phyloP scores from a whole-genome alignment of 2,888 invertebrate species.

The Spodoptera picta region DNA sequence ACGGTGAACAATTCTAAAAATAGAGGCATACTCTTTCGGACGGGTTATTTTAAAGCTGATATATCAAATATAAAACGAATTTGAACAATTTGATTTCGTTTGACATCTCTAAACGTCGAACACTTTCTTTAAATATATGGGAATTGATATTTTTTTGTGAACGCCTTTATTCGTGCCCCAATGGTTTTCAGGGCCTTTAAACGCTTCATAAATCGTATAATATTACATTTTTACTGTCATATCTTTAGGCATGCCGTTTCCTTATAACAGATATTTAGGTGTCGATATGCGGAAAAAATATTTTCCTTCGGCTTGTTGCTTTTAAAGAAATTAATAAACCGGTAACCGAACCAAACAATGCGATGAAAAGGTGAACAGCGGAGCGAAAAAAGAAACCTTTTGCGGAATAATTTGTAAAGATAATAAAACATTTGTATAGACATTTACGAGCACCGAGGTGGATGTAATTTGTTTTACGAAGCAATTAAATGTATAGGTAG shows the following conservation, averaged over 20 bases:
- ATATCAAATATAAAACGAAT: slow-evolving; percentile 42
- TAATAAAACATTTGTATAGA: slow-evolving; percentile 55
- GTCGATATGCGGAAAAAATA: slow-evolving; percentile 16
- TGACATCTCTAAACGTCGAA: slow-evolving; percentile 34
- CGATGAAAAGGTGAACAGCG: slow-evolving; percentile 45
- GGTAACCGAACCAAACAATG: slow-evolving; percentile 41
- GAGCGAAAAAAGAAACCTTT: slow-evolving; percentile 28
- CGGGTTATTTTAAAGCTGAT: slow-evolving; percentile 50
- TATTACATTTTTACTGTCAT: slow-evolving; percentile 71
- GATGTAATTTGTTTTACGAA: slow-evolving; percentile 59
- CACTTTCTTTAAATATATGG: slow-evolving; percentile 50
- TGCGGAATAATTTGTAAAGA: slow-evolving; percentile 49
- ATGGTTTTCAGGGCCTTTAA: slow-evolving; percentile 71
- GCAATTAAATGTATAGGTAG: slow-evolving; percentile 52
- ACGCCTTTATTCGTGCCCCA: slow-evolving; percentile 65
- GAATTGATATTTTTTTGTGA: slow-evolving; percentile 63
- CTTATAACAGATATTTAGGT: slow-evolving; percentile 24
- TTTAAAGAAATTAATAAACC: slow-evolving; percentile 44
- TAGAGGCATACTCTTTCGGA: slow-evolving; percentile 37
- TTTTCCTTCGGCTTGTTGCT: slow-evolving; percentile 12
- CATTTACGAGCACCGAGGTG: slow-evolving; percentile 55
- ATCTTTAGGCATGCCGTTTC: slow-evolving; percentile 59
- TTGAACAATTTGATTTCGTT: slow-evolving; percentile 36
- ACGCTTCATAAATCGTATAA: slow-evolving; percentile 72
- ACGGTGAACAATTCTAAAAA: slow-evolving; percentile 55